Percentiles rank a stretch among this genome's conserved stretches.
Evolutionary conservation across 2,888 invertebrate species (phyloP).

Genomic region (Diploptera punctata): DNA sequence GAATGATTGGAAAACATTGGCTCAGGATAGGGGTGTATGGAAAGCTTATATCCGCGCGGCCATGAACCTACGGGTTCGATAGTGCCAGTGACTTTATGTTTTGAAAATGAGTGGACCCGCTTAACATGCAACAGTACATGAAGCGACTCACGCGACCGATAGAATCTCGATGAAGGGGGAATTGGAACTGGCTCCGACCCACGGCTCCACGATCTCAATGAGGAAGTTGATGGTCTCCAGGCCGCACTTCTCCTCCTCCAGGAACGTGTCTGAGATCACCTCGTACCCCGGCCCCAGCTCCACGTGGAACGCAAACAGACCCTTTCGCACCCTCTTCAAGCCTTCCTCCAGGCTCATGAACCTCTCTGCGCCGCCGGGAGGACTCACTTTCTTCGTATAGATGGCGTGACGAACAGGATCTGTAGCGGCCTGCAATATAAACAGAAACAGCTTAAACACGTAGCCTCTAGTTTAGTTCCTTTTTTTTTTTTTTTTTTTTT

Average conservation of each 20-base stretch:
- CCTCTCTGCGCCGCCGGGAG: constrained; percentile 57
- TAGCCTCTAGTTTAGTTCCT: background rate
- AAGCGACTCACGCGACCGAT: constrained; percentile 65
- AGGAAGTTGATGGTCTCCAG: constrained; percentile 65
- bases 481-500: background rate
- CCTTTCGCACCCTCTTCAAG: constrained; percentile 55
- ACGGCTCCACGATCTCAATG: constrained; percentile 66
- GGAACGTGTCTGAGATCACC: constrained; percentile 68
- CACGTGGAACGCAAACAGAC: constrained; percentile 71
- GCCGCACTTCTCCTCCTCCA: constrained; percentile 74
- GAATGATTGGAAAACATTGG: no score
- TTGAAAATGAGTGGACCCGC: no score
- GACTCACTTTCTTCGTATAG: constrained; percentile 60
- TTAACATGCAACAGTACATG: background rate
- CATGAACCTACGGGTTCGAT: no score
- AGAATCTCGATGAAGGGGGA: constrained; percentile 67
- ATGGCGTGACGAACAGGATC: constrained; percentile 59
- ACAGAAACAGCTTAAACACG: no score
- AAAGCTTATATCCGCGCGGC: no score
- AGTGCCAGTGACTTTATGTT: no score
- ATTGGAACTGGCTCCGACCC: constrained; percentile 67
- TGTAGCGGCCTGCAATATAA: constrained; percentile 23
- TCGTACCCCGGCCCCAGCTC: constrained; percentile 71
- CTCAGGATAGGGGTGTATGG: no score
- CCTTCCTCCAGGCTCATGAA: constrained; percentile 59